Evolutionary conservation across 1,140 invertebrate genomes (phyloP).

Genomic region (Fopius arisanus): DNA sequence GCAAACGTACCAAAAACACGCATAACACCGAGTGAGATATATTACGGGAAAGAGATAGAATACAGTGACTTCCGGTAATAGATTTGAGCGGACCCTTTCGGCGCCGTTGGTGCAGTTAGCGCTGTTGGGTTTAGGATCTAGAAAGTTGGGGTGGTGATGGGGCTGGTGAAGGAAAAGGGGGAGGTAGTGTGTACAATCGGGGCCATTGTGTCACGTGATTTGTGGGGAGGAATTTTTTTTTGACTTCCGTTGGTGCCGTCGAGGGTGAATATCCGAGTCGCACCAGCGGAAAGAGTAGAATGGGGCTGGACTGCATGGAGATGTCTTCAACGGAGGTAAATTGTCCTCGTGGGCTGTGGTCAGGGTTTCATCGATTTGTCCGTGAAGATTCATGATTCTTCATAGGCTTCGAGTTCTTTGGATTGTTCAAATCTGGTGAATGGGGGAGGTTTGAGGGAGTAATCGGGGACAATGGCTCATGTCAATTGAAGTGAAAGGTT

Average conservation of each 20-base stretch:
- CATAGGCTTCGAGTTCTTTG: background rate
- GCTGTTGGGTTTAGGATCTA: conserved; percentile 35
- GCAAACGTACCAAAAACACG: conserved; percentile 43
- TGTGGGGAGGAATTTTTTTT: conserved; percentile 61
- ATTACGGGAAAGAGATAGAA: conserved; percentile 43
- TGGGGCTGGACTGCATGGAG: background rate
- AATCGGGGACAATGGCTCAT: background rate
- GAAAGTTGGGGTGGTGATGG: conserved; percentile 53
- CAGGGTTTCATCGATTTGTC: conserved; percentile 27
- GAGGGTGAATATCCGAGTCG: background rate
- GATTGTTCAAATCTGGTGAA: background rate
- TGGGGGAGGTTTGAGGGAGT: background rate
- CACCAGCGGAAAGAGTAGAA: background rate
- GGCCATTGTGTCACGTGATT: conserved; percentile 62
- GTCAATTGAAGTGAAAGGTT: background rate
- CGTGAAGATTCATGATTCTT: conserved; percentile 7
- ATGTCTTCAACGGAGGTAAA: conserved; percentile 4
- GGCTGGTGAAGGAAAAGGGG: conserved; percentile 29
- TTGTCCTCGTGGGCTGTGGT: conserved; percentile 3
- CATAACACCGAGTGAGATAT: conserved; percentile 23
- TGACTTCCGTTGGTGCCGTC: conserved; percentile 53
- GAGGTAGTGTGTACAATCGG: conserved; percentile 56
- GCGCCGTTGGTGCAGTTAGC: conserved; percentile 12
- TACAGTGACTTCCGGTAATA: conserved; percentile 65
- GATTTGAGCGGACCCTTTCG: conserved; percentile 52